phyloP scores from a whole-genome alignment of 2,888 invertebrate species.

The Torymus tubicola region DNA sequence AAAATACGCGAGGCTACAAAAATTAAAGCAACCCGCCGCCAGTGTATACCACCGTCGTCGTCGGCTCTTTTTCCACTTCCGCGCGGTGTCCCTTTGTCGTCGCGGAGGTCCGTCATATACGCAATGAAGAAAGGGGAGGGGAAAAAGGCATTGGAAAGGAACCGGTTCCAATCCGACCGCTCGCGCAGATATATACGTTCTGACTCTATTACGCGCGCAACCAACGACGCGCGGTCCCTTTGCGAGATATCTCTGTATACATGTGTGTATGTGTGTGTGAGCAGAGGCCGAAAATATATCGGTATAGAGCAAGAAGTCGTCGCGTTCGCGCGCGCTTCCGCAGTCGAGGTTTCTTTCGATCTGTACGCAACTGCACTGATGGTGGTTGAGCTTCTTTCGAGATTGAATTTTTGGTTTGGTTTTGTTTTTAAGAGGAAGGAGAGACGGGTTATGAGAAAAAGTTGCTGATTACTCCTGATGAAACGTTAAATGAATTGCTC shows the following conservation, averaged over 20 bases:
- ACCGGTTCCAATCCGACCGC: constrained; percentile 61
- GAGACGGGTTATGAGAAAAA: too few relatives aligned
- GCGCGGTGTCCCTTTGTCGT: constrained; percentile 1
- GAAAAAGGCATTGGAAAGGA: constrained; percentile 58
- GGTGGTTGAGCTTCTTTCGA: too few relatives aligned
- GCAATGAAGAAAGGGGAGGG: constrained; percentile 1
- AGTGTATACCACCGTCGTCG: constrained; percentile 3
- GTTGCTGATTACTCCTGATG: too few relatives aligned
- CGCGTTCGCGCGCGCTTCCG: background rate
- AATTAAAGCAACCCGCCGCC: background rate
- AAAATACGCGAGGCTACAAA: constrained; percentile 21
- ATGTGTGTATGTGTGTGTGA: too few relatives aligned
- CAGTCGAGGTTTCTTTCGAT: background rate
- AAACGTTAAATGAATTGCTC: too few relatives aligned
- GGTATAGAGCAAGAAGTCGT: too few relatives aligned
- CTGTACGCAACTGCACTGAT: too few relatives aligned
- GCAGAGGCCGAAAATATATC: too few relatives aligned
- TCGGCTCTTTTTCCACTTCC: background rate
- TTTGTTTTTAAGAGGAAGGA: too few relatives aligned
- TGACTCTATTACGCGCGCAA: constrained; percentile 39
- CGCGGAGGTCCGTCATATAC: constrained; percentile 43
- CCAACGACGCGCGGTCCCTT: too few relatives aligned
- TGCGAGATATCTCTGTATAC: too few relatives aligned
- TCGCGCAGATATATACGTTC: constrained; percentile 3
- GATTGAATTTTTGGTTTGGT: too few relatives aligned